These are phyloP conservation scores for Oryzias curvinotus DNA, from an alignment of 2,113 vertebrate genomes.

Conservation along the genomic window DNA sequence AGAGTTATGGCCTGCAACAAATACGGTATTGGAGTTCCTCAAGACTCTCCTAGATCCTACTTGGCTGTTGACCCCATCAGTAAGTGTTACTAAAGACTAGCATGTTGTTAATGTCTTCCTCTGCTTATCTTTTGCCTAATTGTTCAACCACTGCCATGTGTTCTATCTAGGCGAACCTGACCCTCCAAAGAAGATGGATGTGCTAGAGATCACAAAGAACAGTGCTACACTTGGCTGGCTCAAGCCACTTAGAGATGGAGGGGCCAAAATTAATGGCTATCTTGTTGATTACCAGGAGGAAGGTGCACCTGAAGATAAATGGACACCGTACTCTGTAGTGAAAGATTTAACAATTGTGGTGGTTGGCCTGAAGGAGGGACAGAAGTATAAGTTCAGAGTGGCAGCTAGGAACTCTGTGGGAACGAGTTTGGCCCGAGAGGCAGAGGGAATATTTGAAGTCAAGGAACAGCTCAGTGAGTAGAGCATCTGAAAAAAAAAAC, in stretches of 20 bases:
- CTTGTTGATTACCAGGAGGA: constrained; percentile 91
- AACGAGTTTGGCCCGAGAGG: constrained; percentile 89
- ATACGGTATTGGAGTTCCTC: constrained; percentile 92
- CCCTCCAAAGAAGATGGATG: constrained; percentile 95
- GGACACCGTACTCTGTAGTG: constrained; percentile 94
- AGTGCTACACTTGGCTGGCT: constrained; percentile 92
- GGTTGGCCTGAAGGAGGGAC: constrained; percentile 93
- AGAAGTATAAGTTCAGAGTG: constrained; percentile 95
- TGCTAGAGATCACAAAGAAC: constrained; percentile 92
- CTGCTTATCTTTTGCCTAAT: not conserved
- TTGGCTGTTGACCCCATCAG: constrained; percentile 91
- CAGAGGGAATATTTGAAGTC: constrained; percentile 91
- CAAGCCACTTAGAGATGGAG: constrained; percentile 92
- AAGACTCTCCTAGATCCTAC: constrained; percentile 88
- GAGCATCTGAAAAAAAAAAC: not conserved
- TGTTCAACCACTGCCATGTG: constrained; percentile 2
- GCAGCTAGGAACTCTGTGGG: constrained; percentile 94
- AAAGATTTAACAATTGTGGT: constrained; percentile 95
- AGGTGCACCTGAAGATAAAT: constrained; percentile 84
- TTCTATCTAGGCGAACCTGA: constrained; percentile 87
- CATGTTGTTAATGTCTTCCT: not conserved
- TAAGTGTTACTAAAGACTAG: constrained; percentile 72
- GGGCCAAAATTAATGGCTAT: constrained; percentile 95
- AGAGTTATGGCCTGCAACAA: constrained; percentile 95
- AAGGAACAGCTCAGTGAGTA: constrained; percentile 97